Evolutionary conservation across 2,797 vertebrate species (phyloP).

Genomic region (Triplophysa yarkandensis): DNA sequence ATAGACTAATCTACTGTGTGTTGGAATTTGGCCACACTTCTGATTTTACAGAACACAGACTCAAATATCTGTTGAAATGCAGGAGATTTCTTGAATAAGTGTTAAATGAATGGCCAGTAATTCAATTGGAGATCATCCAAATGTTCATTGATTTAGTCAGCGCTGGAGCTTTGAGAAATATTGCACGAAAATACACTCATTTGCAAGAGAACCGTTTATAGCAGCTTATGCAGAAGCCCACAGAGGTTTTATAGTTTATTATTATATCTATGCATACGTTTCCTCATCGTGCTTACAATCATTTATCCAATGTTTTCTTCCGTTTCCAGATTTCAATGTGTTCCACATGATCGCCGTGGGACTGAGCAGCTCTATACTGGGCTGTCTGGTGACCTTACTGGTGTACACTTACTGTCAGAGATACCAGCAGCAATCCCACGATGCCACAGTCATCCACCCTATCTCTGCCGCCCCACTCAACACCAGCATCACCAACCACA

Average conservation of each 20-base stretch:
- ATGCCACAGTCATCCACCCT: constrained; percentile 95
- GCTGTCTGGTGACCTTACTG: constrained; percentile 92
- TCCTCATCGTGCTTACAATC: constrained; percentile 16
- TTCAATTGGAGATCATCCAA: background rate
- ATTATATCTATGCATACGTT: constrained; percentile 25
- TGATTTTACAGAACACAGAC: background rate
- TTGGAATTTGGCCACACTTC: background rate
- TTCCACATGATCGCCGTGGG: constrained; percentile 98
- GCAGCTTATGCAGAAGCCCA: background rate
- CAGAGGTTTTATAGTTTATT: background rate
- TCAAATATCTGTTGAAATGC: background rate
- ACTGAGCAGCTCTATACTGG: constrained; percentile 93
- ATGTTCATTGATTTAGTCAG: background rate
- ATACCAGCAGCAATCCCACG: constrained; percentile 94
- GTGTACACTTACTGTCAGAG: constrained; percentile 96
- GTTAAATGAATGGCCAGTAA: background rate
- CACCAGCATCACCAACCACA: constrained; percentile 98
- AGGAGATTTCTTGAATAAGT: background rate
- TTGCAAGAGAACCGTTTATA: background rate
- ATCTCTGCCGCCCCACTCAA: constrained; percentile 93
- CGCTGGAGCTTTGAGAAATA: background rate
- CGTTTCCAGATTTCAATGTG: constrained; percentile 89
- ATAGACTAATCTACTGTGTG: background rate
- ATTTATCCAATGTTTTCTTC: constrained; percentile 19
- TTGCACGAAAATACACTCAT: background rate